phyloP scores from a whole-genome alignment of 2,113 vertebrate species.

The Colossoma macropomum region DNA sequence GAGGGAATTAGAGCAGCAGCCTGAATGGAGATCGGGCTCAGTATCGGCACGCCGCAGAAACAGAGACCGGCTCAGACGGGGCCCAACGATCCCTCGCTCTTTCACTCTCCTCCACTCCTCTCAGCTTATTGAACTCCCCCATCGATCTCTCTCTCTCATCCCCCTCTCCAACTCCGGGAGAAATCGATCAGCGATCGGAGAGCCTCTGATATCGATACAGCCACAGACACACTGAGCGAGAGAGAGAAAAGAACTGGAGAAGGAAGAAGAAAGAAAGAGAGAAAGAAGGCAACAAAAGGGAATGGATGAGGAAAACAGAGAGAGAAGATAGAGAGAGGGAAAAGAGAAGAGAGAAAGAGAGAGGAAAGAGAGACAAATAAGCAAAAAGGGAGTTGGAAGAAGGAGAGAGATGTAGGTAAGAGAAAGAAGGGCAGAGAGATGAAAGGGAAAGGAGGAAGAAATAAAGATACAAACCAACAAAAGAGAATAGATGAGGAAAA shows the following conservation, averaged over 20 bases:
- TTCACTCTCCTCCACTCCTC: slow-evolving; percentile 27
- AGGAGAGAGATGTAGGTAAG: too few relatives aligned
- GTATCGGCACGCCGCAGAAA: slow-evolving; percentile 35
- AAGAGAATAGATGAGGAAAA: slow-evolving; percentile 14
- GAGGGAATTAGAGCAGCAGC: slow-evolving; percentile 70
- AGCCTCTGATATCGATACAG: slow-evolving; percentile 67
- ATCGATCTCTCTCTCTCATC: slow-evolving; percentile 68
- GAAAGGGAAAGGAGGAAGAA: slow-evolving; percentile 51
- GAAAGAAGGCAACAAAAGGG: neutral
- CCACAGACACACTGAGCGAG: neutral
- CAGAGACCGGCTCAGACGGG: slow-evolving; percentile 49
- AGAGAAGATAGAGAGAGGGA: too few relatives aligned
- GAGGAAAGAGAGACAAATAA: too few relatives aligned
- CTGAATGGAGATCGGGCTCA: slow-evolving; percentile 70
- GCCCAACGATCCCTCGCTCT: slow-evolving; percentile 14
- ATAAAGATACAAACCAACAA: slow-evolving; percentile 1
- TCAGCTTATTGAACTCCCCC: slow-evolving; percentile 52
- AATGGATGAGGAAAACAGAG: slow-evolving; percentile 19
- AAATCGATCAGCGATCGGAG: slow-evolving; percentile 67
- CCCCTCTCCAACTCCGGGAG: slow-evolving; percentile 61
- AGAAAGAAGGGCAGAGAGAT: too few relatives aligned
- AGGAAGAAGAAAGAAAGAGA: neutral
- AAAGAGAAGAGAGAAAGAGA: too few relatives aligned
- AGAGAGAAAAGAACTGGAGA: slow-evolving; percentile 38
- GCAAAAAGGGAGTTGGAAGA: too few relatives aligned